Evolutionary conservation across 1,140 invertebrate species (phyloP), one percentile per base, ranked within the genome.

Genomic region (Pseudomyrmex gracilis): DNA sequence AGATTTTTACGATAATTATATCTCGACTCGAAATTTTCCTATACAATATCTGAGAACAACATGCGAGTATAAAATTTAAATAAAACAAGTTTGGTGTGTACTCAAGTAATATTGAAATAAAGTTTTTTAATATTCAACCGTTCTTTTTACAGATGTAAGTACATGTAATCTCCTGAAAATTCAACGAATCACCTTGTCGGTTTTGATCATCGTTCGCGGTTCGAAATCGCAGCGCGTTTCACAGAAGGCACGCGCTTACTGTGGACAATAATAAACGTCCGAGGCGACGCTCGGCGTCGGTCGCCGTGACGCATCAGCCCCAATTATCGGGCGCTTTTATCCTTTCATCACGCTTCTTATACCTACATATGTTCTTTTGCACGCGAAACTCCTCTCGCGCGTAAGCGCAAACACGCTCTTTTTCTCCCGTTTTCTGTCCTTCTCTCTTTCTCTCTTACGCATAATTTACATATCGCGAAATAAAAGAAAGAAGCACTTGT

Each of bases 231-330:
- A 45, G 17, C 8, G 55, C 24, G 53, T 43, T 71, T 57, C 43
- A 12, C 10, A 58, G 15, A 5, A 12, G 17, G 9, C n/a, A 17
- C 57, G 47, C 51, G 66, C 43, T 60, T 57, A 15, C 53, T 43
- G 66, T 45, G 47, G 12, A 66, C 53, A 20, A 77, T 20, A n/a
- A 22, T 20, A n/a, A 22, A 66, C 49, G 49, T 13, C 17, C 24
- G 17, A 49, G 49, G 74, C 64, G 64, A 70, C 51, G 64, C 76
- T 68, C 51, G 43, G 64, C 64, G 64, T 78, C 76, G 51, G 34
- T 78, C 24, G 8, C 24, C 5, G 57, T 9, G 57, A 60, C 49
- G 20, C 17, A 60, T 34, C 34, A 34, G 34, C 34, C 34, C 34
- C 58, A 22, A 13, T 17, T 8, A 9, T 22, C 60, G 61, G 13